A percentile compares a stretch with the other conserved stretches of the same genome.
Conservation (phyloP, 1,140 invertebrate genomes). For the Pseudomyrmex flavicornis region DNA sequence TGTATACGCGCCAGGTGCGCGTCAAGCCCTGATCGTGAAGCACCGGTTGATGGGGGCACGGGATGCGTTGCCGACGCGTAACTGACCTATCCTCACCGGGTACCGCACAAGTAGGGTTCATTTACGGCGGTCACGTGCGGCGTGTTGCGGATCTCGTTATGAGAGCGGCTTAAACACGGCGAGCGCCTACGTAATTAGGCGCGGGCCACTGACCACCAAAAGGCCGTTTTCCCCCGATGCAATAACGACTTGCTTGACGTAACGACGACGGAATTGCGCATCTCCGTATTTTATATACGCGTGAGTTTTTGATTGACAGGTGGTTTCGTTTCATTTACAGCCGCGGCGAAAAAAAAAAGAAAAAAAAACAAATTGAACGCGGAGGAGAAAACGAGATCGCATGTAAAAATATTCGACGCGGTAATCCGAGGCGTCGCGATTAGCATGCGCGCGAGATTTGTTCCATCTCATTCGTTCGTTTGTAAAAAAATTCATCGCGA, state of each 20-base stretch:
- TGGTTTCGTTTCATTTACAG: no score
- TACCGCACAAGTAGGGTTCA: conserved; percentile 58
- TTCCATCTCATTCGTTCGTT: conserved; percentile 24
- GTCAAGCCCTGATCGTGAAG: conserved; percentile 38
- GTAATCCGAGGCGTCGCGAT: conserved; percentile 30
- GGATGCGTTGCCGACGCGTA: conserved; percentile 52
- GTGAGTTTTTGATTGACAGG: no score
- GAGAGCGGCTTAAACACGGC: conserved; percentile 40
- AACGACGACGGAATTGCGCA: no score
- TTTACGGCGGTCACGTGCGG: conserved; percentile 54
- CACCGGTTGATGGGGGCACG: conserved; percentile 50
- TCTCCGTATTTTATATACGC: no score
- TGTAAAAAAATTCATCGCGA: conserved; percentile 33
- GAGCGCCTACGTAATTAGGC: conserved; percentile 39
- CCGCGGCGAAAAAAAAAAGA: neutral
- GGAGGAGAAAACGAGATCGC: neutral
- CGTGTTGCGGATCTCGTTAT: conserved; percentile 42
- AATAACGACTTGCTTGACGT: neutral
- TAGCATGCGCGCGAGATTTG: conserved; percentile 34
- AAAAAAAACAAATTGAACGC: neutral
- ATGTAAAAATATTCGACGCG: conserved; percentile 13
- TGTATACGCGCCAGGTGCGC: conserved; percentile 48
- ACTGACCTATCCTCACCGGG: conserved; percentile 56
- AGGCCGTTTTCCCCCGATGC: neutral
- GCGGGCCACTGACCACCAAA: neutral